Conservation (phyloP, 2,797 vertebrate species). For the Vespertilio murinus region DNA sequence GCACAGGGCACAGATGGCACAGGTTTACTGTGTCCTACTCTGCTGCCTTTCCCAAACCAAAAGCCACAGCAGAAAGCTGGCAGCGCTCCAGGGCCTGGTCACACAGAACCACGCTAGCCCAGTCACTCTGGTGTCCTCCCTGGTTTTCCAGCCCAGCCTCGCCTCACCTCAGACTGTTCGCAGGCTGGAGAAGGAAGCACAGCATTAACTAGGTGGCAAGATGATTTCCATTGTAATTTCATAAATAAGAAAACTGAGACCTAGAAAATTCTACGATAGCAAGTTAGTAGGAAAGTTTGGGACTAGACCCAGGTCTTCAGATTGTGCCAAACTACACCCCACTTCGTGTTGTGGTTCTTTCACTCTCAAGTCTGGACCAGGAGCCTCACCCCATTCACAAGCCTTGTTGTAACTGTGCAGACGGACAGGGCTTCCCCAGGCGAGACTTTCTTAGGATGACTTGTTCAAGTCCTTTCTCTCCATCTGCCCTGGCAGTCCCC, state of each 20-base stretch:
- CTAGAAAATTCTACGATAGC: not conserved
- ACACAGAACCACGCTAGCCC: not conserved
- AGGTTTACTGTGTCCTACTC: not conserved
- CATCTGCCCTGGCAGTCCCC: conserved; percentile 31
- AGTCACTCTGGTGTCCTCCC: not conserved
- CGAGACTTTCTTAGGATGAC: conserved; percentile 3
- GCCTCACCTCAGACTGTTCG: not conserved
- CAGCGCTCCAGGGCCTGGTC: not conserved
- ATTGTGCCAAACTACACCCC: not conserved
- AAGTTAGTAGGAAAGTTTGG: not conserved
- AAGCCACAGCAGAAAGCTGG: not conserved
- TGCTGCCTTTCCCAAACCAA: not conserved
- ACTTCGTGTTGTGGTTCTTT: not conserved
- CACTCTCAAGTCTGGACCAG: not conserved
- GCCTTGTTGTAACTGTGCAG: not conserved
- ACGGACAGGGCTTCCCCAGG: not conserved
- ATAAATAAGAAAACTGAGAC: conserved; percentile 21
- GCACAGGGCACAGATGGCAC: not conserved
- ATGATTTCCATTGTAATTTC: not conserved
- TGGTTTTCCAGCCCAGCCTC: not conserved
- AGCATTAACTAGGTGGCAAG: not conserved
- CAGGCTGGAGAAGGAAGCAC: not conserved
- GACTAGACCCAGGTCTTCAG: not conserved
- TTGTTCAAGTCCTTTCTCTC: conserved; percentile 13
- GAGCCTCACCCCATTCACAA: not conserved